A percentile compares a stretch with the other conserved stretches of the same genome.
Evolutionary conservation across 2,888 invertebrate species (phyloP).

Genomic region (Calephelis perditalis): DNA sequence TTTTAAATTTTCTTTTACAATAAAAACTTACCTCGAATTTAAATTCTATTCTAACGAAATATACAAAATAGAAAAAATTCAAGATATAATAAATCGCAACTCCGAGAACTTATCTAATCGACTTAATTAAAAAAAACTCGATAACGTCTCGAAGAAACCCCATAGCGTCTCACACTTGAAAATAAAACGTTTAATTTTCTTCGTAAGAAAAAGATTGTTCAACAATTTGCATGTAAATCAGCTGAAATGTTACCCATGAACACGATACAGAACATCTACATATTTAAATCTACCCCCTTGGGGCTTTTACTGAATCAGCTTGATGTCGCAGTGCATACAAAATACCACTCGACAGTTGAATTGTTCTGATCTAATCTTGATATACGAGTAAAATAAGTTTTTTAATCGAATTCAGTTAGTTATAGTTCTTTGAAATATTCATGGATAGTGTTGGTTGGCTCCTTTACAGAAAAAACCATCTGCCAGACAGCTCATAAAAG

Average conservation of each 20-base stretch:
- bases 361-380: too few species aligned
- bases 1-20: too few species aligned
- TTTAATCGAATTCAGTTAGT: too few species aligned
- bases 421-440: too few species aligned
- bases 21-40: too few species aligned
- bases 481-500: too few species aligned
- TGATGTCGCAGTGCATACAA: constrained; percentile 19
- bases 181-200: constrained; percentile 20
- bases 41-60: too few species aligned
- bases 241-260: constrained; percentile 30
- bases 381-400: too few species aligned
- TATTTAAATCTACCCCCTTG: constrained; percentile 33
- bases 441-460: too few species aligned
- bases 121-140: constrained; percentile 4
- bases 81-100: not conserved
- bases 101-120: not conserved
- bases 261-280: constrained; percentile 31
- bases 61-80: not conserved
- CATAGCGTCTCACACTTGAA: constrained; percentile 11
- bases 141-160: constrained; percentile 6
- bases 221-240: constrained; percentile 44
- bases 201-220: constrained; percentile 24
- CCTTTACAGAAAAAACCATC: too few species aligned
- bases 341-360: too few species aligned
- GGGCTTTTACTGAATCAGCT: constrained; percentile 37